Base-by-base conservation (phyloP, 2,113 vertebrate species). In the Carettochelys insculpta region DNA sequence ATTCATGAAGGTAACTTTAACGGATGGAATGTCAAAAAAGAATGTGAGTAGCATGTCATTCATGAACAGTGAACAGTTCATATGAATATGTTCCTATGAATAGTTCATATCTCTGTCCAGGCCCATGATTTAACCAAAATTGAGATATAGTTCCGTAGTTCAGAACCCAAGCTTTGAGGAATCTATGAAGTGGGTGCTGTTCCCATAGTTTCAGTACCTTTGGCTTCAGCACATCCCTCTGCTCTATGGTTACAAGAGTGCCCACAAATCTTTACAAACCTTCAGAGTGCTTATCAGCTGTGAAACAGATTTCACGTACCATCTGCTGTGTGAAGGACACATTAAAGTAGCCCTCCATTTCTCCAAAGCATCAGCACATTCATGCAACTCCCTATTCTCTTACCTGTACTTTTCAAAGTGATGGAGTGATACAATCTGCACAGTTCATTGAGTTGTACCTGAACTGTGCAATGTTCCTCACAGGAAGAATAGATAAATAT, bases 321-420 rank as follows among this genome's bases (percentile, higher is more conserved):
- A 96, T 96, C 85, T 96, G 96, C 95, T 90, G 92, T 92, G 92
- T 95, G 95, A 97, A 96, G 96, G 94, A 91, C 92, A 96, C 76
- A 3, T 80, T 43, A 77, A 83, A 89, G 93, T 88, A 94, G 94
- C 54, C 71, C 31, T 83, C 83, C 88, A 29, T 82, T 95, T 88
- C 92, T 93, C 68, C 82, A 81, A 80, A 90, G 88, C 79, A 89
- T 81, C 95, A 97, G 87, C 92, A 95, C 92, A 92, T 92, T 90
- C 79, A 85, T 80, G 82, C 79, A 95, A 76, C 91, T 93, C 95
- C 82, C 82, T 61, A 12, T 82, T 88, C 93, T 93, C 86, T 90
- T 50, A 53, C 89, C 89, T 95, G 81, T 89, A 80, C 92, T 92
- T 87, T 34, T 25, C 88, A 90, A 96, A 92, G 92, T 73, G 94